Percentiles rank a stretch among this genome's conserved stretches.
Conservation (phyloP, 2,888 invertebrate species). For the Luperina testacea region DNA sequence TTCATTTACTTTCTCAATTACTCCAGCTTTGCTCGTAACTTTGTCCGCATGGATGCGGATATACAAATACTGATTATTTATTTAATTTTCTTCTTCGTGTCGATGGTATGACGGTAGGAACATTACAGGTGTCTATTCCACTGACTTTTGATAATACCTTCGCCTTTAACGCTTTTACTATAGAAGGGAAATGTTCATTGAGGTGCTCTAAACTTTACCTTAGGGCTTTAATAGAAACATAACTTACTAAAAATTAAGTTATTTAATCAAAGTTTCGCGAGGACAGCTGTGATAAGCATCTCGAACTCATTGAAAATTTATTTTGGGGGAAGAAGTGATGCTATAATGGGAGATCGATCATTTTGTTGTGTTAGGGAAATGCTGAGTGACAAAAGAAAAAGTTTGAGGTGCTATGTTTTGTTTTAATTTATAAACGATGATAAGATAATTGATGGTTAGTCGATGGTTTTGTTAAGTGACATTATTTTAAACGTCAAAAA, state of each 20-base stretch:
- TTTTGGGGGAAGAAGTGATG: slow-evolving; percentile 10
- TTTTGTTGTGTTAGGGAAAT: slow-evolving; percentile 1
- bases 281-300: slow-evolving; percentile 67
- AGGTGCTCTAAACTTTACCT: slow-evolving; percentile 10
- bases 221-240: not conserved
- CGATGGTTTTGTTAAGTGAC: too few species aligned
- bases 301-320: slow-evolving; percentile 72
- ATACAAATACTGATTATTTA: not conserved
- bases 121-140: not conserved
- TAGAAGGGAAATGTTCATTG: not conserved
- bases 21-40: too few species aligned
- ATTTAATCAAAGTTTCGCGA: slow-evolving; percentile 75
- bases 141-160: not conserved
- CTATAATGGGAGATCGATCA: slow-evolving; percentile 16
- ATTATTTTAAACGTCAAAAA: too few species aligned
- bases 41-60: not conserved
- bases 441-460: too few species aligned
- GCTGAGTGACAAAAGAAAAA: slow-evolving; percentile 8
- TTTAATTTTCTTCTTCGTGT: not conserved
- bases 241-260: slow-evolving; percentile 71
- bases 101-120: not conserved
- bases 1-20: slow-evolving; percentile 10
- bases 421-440: not conserved
- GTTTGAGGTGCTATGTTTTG: not conserved
- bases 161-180: not conserved